phyloP scores from a whole-genome alignment of 2,888 invertebrate species.

The Pammene fasciana region DNA sequence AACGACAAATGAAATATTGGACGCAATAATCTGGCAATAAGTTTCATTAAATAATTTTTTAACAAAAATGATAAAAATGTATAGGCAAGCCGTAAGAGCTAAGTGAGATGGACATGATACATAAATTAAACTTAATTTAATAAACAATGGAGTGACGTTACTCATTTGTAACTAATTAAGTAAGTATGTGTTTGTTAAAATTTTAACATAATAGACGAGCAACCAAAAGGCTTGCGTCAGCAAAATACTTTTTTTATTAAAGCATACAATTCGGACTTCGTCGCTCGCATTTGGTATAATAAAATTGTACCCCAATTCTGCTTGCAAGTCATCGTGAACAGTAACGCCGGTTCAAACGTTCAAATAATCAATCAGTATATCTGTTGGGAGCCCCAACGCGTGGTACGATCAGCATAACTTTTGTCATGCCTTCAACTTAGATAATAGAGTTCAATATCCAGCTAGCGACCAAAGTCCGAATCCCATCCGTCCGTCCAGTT shows the following conservation, averaged over 20 bases:
- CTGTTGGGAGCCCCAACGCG: too few species aligned
- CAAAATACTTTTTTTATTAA: background rate
- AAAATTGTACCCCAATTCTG: too few species aligned
- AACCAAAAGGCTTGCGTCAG: background rate
- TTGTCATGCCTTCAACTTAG: too few species aligned
- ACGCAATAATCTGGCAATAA: too few species aligned
- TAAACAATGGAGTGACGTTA: background rate
- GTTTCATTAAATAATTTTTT: too few species aligned
- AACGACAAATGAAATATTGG: background rate
- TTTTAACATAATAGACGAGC: constrained; percentile 4
- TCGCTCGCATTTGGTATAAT: background rate
- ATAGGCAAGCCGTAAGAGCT: constrained; percentile 20
- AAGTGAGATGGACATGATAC: constrained; percentile 33
- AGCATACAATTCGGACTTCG: constrained; percentile 17
- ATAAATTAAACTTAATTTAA: constrained; percentile 17
- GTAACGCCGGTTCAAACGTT: too few species aligned
- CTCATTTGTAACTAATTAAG: background rate
- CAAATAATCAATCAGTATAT: too few species aligned
- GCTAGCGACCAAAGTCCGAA: constrained; percentile 13
- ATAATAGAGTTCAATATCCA: background rate
- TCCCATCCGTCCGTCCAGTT: constrained; percentile 12
- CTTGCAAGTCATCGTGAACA: too few species aligned
- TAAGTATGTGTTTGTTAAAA: background rate
- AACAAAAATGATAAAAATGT: background rate
- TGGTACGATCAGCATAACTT: too few species aligned